Conservation (phyloP, 2,797 vertebrate species). For the Hyperoplus immaculatus region DNA sequence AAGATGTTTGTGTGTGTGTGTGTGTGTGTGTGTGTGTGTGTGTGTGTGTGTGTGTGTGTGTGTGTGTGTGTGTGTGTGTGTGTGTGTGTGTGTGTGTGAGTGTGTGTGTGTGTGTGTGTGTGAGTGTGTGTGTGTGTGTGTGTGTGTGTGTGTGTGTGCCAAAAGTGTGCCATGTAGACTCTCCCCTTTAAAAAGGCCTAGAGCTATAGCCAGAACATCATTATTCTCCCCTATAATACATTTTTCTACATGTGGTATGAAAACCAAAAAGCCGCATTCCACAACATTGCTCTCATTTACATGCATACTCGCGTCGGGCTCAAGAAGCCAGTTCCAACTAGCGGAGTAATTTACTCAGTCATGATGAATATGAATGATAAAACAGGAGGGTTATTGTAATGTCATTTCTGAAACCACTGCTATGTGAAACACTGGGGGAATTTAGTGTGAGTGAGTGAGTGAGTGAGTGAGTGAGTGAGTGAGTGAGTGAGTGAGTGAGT, state of each 20-base stretch:
- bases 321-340: constrained; percentile 17
- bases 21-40: constrained; percentile 12
- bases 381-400: constrained; percentile 13
- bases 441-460: too few relatives aligned
- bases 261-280: constrained; percentile 17
- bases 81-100: background rate
- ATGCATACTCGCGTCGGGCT: constrained; percentile 14
- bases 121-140: background rate
- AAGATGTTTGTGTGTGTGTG: constrained; percentile 51
- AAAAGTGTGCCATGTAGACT: constrained; percentile 33
- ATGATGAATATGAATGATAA: constrained; percentile 35
- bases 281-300: constrained; percentile 34
- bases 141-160: constrained; percentile 15
- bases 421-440: background rate
- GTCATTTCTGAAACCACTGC: constrained; percentile 2
- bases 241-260: constrained; percentile 40
- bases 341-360: constrained; percentile 19
- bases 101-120: constrained; percentile 13
- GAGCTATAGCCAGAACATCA: constrained; percentile 33
- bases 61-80: too few relatives aligned
- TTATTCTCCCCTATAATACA: constrained; percentile 54
- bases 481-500: background rate
- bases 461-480: background rate
- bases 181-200: constrained; percentile 32
- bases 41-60: background rate